Evolutionary conservation across 2,888 invertebrate species (phyloP).

Genomic region (Scaptomyza flava): DNA sequence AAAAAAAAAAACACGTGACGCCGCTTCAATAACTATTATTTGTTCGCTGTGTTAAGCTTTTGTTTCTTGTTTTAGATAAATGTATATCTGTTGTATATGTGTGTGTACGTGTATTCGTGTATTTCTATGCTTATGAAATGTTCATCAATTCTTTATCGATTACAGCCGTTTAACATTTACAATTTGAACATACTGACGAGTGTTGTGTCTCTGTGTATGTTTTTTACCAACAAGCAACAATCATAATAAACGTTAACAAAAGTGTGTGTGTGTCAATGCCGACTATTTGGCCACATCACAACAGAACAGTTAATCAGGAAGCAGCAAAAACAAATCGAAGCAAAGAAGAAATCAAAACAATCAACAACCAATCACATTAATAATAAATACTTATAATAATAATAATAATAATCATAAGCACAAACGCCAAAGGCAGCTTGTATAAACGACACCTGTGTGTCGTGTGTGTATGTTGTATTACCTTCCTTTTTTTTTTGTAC

Average conservation of each 20-base stretch:
- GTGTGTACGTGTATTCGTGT: background rate
- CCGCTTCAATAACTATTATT: constrained; percentile 2
- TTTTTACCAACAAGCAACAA: constrained; percentile 21
- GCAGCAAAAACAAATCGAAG: constrained; percentile 15
- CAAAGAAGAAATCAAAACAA: constrained; percentile 20
- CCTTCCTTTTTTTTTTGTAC: constrained; percentile 31
- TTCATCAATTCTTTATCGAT: constrained; percentile 21
- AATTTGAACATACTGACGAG: constrained; percentile 49
- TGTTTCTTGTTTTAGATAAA: background rate
- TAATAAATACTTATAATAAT: background rate
- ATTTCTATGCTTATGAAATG: constrained; percentile 6
- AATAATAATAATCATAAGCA: background rate
- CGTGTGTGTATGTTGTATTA: constrained; percentile 29
- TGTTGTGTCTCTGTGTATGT: constrained; percentile 57
- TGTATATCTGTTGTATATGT: constrained; percentile 3
- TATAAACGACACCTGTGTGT: constrained; percentile 28
- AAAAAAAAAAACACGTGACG: constrained; percentile 17
- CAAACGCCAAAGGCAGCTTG: constrained; percentile 15
- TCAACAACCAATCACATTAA: constrained; percentile 17
- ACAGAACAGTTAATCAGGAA: constrained; percentile 12
- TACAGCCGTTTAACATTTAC: constrained; percentile 55
- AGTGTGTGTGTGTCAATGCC: constrained; percentile 23
- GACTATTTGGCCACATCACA: constrained; percentile 17
- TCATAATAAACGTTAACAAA: background rate
- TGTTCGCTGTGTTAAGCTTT: constrained; percentile 1